These are phyloP conservation scores for Gallinago media DNA, from an alignment of 2,113 vertebrate species.

Conservation along the genomic window DNA sequence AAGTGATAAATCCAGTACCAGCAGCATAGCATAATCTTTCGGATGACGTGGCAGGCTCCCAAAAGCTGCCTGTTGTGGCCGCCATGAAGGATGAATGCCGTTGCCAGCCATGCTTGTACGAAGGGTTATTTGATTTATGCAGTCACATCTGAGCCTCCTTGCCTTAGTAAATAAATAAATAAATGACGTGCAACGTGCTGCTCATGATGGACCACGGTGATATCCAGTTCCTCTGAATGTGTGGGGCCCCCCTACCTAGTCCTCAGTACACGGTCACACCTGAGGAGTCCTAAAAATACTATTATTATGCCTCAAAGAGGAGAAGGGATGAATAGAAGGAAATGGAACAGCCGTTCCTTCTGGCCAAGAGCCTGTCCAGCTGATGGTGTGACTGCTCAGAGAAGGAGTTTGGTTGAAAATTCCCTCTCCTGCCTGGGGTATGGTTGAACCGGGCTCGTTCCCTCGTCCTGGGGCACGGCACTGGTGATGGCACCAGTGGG, in stretches of 20 bases:
- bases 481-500: not conserved
- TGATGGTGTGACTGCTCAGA: not conserved
- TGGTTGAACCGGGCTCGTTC: accelerated
- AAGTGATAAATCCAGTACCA: not conserved
- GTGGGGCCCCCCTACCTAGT: not conserved
- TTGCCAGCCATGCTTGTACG: not conserved
- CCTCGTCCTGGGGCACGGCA: too few relatives aligned
- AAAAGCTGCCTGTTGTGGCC: not conserved
- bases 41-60: not conserved
- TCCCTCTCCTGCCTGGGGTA: not conserved
- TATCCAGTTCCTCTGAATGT: not conserved
- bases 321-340: not conserved
- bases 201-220: not conserved
- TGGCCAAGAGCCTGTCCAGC: not conserved
- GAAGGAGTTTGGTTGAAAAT: not conserved
- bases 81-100: not conserved
- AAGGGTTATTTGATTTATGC: not conserved
- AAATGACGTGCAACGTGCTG: not conserved
- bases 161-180: not conserved
- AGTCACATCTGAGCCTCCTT: not conserved
- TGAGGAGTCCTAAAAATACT: not conserved
- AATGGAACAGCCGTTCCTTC: not conserved
- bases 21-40: not conserved
- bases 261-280: not conserved
- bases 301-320: not conserved